Evolutionary conservation across 1,140 invertebrate species (phyloP).

Genomic region (Calycopis cecrops): DNA sequence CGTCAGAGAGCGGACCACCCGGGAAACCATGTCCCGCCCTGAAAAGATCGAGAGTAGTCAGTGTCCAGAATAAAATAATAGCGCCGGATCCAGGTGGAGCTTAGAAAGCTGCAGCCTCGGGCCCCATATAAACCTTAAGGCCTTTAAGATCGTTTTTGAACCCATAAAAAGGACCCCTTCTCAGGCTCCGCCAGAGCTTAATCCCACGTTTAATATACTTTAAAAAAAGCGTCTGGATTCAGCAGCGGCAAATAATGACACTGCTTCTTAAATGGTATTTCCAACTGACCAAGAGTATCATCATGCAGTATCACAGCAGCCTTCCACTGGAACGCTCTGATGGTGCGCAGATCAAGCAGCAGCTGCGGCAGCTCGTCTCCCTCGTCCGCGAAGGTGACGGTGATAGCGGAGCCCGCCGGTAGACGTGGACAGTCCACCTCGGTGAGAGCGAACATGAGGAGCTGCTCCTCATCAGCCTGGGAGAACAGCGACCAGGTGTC

Average conservation of each 20-base stretch:
- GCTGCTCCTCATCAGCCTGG: conserved; percentile 75
- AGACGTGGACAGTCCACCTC: conserved; percentile 84
- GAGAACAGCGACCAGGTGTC: conserved; percentile 82
- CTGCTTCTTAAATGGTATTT: conserved; percentile 56
- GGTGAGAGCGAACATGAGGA: conserved; percentile 80
- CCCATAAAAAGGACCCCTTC: too few relatives aligned
- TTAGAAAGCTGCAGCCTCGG: too few relatives aligned
- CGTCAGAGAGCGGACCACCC: conserved; percentile 76
- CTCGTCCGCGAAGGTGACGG: conserved; percentile 78
- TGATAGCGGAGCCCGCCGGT: conserved; percentile 78
- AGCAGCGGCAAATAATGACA: conserved; percentile 75
- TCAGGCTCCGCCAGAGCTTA: too few relatives aligned
- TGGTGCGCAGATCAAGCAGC: conserved; percentile 81
- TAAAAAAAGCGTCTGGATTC: too few relatives aligned
- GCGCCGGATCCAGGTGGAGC: too few relatives aligned
- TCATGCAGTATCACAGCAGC: conserved; percentile 82
- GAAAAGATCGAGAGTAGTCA: conserved; percentile 8
- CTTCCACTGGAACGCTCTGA: conserved; percentile 80
- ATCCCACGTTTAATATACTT: too few relatives aligned
- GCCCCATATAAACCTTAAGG: too few relatives aligned
- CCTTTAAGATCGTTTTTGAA: too few relatives aligned
- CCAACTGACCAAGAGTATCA: conserved; percentile 78
- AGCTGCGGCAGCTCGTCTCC: conserved; percentile 85
- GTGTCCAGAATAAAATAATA: too few relatives aligned
- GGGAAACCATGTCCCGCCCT: conserved; percentile 78